Conservation (phyloP, 2,888 invertebrate genomes). For the Blomia tropicalis region DNA sequence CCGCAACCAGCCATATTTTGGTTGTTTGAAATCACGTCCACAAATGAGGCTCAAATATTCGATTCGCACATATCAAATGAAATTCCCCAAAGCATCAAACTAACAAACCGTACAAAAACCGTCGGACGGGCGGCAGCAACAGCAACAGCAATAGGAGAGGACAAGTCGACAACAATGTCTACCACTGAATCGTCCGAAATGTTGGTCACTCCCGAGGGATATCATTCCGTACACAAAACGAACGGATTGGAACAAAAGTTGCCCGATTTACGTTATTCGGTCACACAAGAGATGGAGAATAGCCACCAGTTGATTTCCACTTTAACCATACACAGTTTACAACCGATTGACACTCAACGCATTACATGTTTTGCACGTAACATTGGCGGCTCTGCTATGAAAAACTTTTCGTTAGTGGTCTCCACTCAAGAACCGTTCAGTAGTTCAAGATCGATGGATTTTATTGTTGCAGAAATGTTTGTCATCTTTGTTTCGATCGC, state of each 20-base stretch:
- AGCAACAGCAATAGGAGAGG: background rate
- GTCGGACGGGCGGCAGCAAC: background rate
- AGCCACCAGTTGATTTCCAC: background rate
- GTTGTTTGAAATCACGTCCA: slow-evolving; percentile 2
- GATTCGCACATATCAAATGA: background rate
- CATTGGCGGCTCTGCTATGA: slow-evolving; percentile 2
- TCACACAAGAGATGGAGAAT: slow-evolving; percentile 1
- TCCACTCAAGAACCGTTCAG: background rate
- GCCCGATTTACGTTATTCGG: background rate
- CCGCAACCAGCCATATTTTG: slow-evolving; percentile 19
- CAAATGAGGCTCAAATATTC: background rate
- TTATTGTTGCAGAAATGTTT: background rate
- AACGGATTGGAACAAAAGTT: background rate
- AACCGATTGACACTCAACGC: slow-evolving; percentile 9
- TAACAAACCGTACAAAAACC: background rate
- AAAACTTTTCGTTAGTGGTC: slow-evolving; percentile 17
- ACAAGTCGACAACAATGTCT: background rate
- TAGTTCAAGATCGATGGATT: slow-evolving; percentile 8
- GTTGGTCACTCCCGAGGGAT: background rate
- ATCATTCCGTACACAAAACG: background rate
- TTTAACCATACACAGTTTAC: slow-evolving; percentile 14
- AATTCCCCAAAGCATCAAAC: background rate
- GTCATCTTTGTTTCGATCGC: background rate
- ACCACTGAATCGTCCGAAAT: background rate
- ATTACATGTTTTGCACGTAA: slow-evolving; percentile 17